Evolutionary conservation across 1,140 invertebrate species (phyloP).

Genomic region (Diorhabda sublineata): DNA sequence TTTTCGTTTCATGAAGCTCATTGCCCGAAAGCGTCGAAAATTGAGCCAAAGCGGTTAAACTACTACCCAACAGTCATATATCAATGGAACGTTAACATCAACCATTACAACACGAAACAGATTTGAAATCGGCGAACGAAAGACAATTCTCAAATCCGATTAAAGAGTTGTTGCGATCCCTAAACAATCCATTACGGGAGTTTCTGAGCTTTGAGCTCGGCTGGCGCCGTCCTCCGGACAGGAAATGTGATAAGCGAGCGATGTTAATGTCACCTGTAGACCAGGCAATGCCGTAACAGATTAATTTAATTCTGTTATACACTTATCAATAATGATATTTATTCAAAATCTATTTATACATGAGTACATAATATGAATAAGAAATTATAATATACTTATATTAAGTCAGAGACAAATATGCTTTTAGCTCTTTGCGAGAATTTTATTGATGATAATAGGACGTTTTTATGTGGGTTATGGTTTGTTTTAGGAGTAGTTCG

Average conservation of each 20-base stretch:
- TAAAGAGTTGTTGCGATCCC: constrained; percentile 33
- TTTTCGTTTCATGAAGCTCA: background rate
- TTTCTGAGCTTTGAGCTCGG: constrained; percentile 9
- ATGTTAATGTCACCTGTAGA: background rate
- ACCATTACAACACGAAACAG: constrained; percentile 32
- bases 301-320: too few species aligned
- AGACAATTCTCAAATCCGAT: constrained; percentile 40
- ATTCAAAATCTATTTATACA: too few species aligned
- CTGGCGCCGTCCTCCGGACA: constrained; percentile 40
- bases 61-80: constrained; percentile 22
- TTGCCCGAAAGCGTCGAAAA: constrained; percentile 7
- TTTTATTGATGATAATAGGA: too few species aligned
- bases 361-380: too few species aligned
- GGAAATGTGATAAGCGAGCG: constrained; percentile 31
- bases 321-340: background rate
- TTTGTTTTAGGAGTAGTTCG: too few species aligned
- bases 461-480: too few species aligned
- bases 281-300: background rate
- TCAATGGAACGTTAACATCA: constrained; percentile 28
- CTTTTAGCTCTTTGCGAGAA: too few species aligned
- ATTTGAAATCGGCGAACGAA: constrained; percentile 24
- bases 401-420: too few species aligned
- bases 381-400: too few species aligned
- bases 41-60: constrained; percentile 17
- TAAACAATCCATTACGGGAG: constrained; percentile 37